Conservation (phyloP, 2,797 vertebrate species). For the Tachyglossus aculeatus region DNA sequence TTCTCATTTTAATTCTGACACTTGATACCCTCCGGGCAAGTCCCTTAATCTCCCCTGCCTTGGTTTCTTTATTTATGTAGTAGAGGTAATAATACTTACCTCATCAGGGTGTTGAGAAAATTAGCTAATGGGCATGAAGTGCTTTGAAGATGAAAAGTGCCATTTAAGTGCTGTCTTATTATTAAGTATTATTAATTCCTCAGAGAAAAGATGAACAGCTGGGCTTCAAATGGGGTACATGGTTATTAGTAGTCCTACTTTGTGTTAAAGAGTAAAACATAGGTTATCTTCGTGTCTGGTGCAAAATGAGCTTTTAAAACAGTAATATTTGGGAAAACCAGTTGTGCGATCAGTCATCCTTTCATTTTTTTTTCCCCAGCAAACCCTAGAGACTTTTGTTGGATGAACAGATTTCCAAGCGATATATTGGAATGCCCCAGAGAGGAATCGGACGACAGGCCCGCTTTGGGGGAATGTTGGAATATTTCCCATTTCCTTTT, state of each 20-base stretch:
- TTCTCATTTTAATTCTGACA: not conserved
- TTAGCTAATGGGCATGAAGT: not conserved
- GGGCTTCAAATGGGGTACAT: not conserved
- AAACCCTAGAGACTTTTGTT: not conserved
- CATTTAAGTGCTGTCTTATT: not conserved
- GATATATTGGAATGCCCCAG: not conserved
- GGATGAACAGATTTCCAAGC: not conserved
- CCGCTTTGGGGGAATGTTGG: no score
- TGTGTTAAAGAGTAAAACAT: not conserved
- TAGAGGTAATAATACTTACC: not conserved
- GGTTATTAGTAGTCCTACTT: not conserved
- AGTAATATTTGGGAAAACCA: not conserved
- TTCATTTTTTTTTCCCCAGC: slow-evolving; percentile 12
- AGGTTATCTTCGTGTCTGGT: not conserved
- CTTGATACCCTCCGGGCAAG: not conserved
- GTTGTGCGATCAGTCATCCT: not conserved
- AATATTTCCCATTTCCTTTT: no score
- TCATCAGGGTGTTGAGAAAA: not conserved
- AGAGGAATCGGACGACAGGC: no score
- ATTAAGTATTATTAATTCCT: slow-evolving; percentile 9
- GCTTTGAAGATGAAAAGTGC: slow-evolving; percentile 17
- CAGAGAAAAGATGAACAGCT: not conserved
- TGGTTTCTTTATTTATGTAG: not conserved
- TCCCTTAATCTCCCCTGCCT: not conserved
- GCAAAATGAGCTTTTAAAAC: slow-evolving; percentile 2